phyloP scores from a whole-genome alignment of 2,797 vertebrate genomes.

The Cetoscarus ocellatus region DNA sequence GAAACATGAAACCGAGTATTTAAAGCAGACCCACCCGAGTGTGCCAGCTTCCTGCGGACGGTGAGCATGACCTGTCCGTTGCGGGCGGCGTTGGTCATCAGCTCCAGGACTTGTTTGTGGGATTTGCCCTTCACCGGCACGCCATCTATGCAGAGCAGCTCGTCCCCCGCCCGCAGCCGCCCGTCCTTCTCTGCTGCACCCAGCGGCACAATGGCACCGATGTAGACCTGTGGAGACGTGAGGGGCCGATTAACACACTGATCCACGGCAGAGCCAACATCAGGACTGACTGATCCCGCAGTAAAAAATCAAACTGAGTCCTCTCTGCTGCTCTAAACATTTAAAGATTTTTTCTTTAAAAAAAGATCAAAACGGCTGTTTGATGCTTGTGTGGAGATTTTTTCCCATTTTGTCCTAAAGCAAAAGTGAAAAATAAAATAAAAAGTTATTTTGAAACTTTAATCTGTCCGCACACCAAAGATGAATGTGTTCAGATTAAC shows the following conservation, averaged over 20 bases:
- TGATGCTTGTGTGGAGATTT: background rate
- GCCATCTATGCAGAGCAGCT: constrained; percentile 96
- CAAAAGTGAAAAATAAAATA: background rate
- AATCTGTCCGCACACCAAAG: too few species aligned
- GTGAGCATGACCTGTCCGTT: constrained; percentile 97
- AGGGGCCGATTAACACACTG: background rate
- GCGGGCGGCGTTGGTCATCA: constrained; percentile 97
- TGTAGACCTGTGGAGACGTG: constrained; percentile 89
- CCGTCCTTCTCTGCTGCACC: constrained; percentile 97
- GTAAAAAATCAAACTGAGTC: constrained; percentile 9
- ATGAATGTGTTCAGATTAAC: too few species aligned
- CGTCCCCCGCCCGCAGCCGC: constrained; percentile 93
- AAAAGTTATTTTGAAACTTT: too few species aligned
- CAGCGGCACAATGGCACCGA: constrained; percentile 96
- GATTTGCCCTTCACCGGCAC: constrained; percentile 95
- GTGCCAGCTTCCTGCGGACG: constrained; percentile 90
- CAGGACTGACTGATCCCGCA: background rate
- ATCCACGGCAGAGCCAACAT: background rate
- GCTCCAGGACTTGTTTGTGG: constrained; percentile 97
- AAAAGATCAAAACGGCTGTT: background rate
- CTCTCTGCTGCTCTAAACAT: constrained; percentile 8
- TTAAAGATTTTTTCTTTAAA: background rate
- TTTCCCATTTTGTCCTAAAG: background rate
- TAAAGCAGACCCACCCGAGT: constrained; percentile 81
- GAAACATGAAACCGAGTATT: constrained; percentile 6